Evolutionary conservation across 2,113 vertebrate genomes (phyloP).

Genomic region (Eudorcas thomsonii): DNA sequence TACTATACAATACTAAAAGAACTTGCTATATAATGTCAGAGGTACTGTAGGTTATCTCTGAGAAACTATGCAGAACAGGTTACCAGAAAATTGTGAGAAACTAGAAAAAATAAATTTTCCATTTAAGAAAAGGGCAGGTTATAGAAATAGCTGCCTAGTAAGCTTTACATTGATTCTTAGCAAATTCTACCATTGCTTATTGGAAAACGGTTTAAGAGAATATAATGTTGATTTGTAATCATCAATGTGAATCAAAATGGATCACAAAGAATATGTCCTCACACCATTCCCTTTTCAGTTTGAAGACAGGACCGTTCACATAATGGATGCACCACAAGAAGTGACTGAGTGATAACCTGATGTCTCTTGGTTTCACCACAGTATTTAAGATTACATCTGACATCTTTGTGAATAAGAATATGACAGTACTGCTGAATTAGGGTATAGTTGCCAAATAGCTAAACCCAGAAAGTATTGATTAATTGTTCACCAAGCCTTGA

Average conservation of each 20-base stretch:
- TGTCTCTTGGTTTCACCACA: not conserved
- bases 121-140: not conserved
- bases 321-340: not conserved
- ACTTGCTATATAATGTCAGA: not conserved
- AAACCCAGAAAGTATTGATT: not conserved
- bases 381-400: not conserved
- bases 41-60: not conserved
- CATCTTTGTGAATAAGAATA: not conserved
- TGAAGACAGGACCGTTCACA: not conserved
- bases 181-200: not conserved
- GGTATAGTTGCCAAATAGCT: not conserved
- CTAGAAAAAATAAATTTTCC: not conserved
- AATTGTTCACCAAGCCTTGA: not conserved
- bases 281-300: not conserved
- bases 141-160: not conserved
- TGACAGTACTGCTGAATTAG: not conserved
- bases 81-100: not conserved
- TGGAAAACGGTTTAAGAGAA: conserved; percentile 4
- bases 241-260: not conserved
- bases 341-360: not conserved
- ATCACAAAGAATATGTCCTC: not conserved
- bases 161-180: conserved; percentile 4
- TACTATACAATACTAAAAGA: not conserved
- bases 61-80: not conserved
- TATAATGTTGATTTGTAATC: conserved; percentile 2